A percentile compares a stretch with the other conserved stretches of the same genome.
Conservation (phyloP, 2,797 vertebrate species). For the Melanotaenia boesemani region DNA sequence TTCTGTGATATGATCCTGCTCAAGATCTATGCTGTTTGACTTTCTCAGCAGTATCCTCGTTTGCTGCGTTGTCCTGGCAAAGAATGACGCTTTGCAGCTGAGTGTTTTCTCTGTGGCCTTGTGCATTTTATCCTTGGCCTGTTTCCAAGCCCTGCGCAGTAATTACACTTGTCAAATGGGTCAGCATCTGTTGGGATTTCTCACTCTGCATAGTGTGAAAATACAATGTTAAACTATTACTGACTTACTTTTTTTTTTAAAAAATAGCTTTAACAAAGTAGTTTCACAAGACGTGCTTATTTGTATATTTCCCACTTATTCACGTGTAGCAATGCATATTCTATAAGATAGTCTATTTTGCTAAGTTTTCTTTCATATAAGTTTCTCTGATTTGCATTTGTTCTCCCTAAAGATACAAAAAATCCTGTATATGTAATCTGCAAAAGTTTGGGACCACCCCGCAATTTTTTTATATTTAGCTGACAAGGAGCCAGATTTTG, state of each 20-base stretch:
- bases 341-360: background rate
- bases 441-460: background rate
- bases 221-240: background rate
- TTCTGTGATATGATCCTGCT: constrained; percentile 29
- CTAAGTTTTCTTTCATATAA: background rate
- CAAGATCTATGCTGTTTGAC: constrained; percentile 26
- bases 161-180: constrained; percentile 62
- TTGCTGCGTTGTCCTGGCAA: constrained; percentile 40
- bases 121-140: constrained; percentile 58
- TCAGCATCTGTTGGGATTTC: constrained; percentile 38
- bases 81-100: constrained; percentile 49
- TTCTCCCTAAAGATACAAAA: background rate
- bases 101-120: constrained; percentile 41
- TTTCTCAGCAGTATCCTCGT: constrained; percentile 33
- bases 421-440: background rate
- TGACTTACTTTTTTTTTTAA: background rate
- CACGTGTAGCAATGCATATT: background rate
- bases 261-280: background rate
- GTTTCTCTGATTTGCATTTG: too few relatives aligned
- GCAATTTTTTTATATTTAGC: background rate
- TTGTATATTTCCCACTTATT: background rate
- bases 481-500: background rate
- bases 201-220: constrained; percentile 23
- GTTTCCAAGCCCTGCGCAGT: constrained; percentile 49
- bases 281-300: constrained; percentile 4